phyloP scores from a whole-genome alignment of 2,113 vertebrate genomes.

The Mormoops blainvillei region DNA sequence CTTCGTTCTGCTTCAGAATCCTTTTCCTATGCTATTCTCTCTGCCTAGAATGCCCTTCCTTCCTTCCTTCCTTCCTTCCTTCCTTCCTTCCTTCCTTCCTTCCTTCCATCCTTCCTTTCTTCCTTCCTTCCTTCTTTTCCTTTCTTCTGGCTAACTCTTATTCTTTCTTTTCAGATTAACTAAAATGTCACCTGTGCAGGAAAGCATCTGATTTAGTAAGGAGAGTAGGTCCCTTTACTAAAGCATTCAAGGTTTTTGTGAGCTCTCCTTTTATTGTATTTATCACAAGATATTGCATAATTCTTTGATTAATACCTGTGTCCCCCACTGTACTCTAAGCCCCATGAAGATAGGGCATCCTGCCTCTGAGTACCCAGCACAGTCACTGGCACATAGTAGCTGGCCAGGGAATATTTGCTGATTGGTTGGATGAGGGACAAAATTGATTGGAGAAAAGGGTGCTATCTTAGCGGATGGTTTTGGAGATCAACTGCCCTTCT shows the following conservation, averaged over 20 bases:
- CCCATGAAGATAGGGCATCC: not conserved
- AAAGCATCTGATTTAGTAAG: not conserved
- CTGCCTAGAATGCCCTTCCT: not conserved
- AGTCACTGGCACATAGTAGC: not conserved
- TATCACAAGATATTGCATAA: not conserved
- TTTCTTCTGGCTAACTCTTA: not conserved
- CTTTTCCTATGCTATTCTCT: not conserved
- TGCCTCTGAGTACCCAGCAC: not conserved
- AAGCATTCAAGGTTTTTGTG: not conserved
- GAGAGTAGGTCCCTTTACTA: not conserved
- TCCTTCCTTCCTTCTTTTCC: no score
- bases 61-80: not conserved
- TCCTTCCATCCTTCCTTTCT: not conserved
- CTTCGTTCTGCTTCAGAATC: not conserved
- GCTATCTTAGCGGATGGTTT: not conserved
- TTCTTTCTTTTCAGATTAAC: not conserved
- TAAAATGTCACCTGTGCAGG: not conserved
- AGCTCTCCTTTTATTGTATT: not conserved
- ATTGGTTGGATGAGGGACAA: not conserved
- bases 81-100: rapidly evolving
- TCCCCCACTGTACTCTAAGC: not conserved
- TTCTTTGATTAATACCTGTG: not conserved
- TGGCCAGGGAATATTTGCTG: not conserved
- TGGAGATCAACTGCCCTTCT: not conserved
- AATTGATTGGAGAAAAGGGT: not conserved